Evolutionary conservation across 2,113 vertebrate genomes (phyloP).

Genomic region (Cisticola juncidis): DNA sequence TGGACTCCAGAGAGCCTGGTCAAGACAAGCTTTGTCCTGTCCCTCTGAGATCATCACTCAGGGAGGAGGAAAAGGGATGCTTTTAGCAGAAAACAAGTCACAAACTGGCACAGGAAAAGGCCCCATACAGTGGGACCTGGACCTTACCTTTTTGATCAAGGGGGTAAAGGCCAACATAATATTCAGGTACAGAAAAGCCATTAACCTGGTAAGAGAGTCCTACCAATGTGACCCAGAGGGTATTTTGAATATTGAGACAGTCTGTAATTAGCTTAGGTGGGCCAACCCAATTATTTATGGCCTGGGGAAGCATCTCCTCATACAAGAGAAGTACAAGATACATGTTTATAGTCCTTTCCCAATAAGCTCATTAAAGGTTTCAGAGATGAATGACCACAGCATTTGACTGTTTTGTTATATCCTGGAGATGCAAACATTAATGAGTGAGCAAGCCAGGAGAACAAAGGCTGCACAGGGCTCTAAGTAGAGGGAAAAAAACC

Average conservation of each 20-base stretch:
- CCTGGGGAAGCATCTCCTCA: not conserved
- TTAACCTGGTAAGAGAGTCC: not conserved
- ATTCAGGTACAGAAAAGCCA: not conserved
- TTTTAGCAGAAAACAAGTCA: not conserved
- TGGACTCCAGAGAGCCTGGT: not conserved
- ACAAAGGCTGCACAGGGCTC: not conserved
- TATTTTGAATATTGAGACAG: not conserved
- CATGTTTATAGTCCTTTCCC: constrained; percentile 43
- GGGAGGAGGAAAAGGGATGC: not conserved
- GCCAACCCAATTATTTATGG: constrained; percentile 10
- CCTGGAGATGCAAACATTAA: not conserved
- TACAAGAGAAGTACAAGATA: not conserved
- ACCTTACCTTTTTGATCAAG: not conserved
- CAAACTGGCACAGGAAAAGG: not conserved
- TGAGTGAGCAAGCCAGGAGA: not conserved
- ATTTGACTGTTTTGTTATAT: not conserved
- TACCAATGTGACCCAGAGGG: not conserved
- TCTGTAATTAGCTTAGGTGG: constrained; percentile 5
- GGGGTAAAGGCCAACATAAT: not conserved
- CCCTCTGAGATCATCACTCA: not conserved
- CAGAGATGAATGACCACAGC: constrained; percentile 40
- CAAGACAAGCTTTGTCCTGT: not conserved
- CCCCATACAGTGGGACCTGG: not conserved
- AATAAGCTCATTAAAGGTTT: constrained; percentile 58
- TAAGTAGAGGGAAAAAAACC: rapidly evolving